Percentiles rank a stretch among this genome's conserved stretches.
These are phyloP conservation scores for Macheiramphus alcinus DNA, from an alignment of 2,113 vertebrate genomes.

Conservation along the genomic window DNA sequence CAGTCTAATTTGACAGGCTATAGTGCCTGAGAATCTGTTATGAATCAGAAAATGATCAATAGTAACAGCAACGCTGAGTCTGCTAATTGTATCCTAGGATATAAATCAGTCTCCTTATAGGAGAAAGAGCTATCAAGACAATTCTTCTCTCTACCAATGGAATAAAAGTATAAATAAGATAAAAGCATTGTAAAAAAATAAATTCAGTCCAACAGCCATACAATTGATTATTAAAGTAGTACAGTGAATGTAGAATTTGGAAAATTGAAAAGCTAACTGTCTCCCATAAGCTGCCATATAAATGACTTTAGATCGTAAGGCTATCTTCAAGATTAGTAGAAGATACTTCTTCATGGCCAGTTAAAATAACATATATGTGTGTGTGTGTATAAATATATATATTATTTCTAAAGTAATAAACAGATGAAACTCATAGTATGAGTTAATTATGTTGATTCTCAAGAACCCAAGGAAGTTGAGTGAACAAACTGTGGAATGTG, in stretches of 20 bases:
- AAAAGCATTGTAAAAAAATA: not conserved
- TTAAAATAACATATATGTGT: not conserved
- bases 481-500: not conserved
- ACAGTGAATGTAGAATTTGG: not conserved
- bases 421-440: not conserved
- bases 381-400: not conserved
- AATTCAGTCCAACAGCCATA: not conserved
- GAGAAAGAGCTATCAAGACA: not conserved
- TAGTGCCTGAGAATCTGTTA: not conserved
- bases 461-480: not conserved
- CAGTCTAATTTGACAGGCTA: not conserved
- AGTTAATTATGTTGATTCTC: not conserved
- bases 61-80: not conserved
- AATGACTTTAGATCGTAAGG: not conserved
- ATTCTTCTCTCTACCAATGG: not conserved
- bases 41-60: not conserved
- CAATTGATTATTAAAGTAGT: conserved; percentile 21
- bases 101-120: not conserved
- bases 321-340: not conserved
- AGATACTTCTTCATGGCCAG: not conserved
- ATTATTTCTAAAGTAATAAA: not conserved
- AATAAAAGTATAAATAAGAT: conserved; percentile 45
- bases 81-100: not conserved
- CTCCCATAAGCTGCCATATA: not conserved
- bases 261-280: not conserved